Percentiles rank a stretch among this genome's conserved stretches.
These are phyloP conservation scores for Phrixothrix hirtus DNA, from an alignment of 2,888 invertebrate genomes.

Conservation along the genomic window DNA sequence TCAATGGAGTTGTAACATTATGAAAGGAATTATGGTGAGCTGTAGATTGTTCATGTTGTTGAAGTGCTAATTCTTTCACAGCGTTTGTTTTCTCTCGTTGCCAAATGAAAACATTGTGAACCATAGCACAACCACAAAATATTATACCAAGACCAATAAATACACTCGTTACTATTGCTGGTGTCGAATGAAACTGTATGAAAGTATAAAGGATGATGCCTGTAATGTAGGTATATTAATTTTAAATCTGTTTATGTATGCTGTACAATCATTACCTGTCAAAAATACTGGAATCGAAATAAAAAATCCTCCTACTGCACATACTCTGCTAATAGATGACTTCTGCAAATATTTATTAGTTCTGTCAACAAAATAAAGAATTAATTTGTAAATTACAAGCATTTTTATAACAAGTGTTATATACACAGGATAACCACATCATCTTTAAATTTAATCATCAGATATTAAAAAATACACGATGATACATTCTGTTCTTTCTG, in stretches of 20 bases:
- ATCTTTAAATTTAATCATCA: too few relatives aligned
- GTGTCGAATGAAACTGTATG: constrained; percentile 89
- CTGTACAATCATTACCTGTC: constrained; percentile 67
- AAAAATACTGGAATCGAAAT: constrained; percentile 92
- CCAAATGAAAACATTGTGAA: constrained; percentile 94
- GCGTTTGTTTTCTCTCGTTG: constrained; percentile 87
- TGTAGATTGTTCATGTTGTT: constrained; percentile 44
- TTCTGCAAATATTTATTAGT: constrained; percentile 91
- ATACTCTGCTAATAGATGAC: constrained; percentile 86
- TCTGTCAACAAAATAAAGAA: constrained; percentile 62
- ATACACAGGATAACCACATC: too few relatives aligned
- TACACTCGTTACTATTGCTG: constrained; percentile 87
- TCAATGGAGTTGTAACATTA: constrained; percentile 44
- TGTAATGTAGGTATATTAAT: constrained; percentile 54
- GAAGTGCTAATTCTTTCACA: constrained; percentile 64
- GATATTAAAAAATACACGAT: too few relatives aligned
- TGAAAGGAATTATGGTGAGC: constrained; percentile 48
- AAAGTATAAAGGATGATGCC: constrained; percentile 91
- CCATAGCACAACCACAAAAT: constrained; percentile 91
- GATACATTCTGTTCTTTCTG: too few relatives aligned
- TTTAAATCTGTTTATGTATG: background rate
- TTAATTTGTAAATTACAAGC: background rate
- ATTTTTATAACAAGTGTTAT: background rate
- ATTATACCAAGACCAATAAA: constrained; percentile 90
- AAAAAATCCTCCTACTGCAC: constrained; percentile 92